phyloP scores from a whole-genome alignment of 2,797 vertebrate species.

The Premnoplex brunnescens region DNA sequence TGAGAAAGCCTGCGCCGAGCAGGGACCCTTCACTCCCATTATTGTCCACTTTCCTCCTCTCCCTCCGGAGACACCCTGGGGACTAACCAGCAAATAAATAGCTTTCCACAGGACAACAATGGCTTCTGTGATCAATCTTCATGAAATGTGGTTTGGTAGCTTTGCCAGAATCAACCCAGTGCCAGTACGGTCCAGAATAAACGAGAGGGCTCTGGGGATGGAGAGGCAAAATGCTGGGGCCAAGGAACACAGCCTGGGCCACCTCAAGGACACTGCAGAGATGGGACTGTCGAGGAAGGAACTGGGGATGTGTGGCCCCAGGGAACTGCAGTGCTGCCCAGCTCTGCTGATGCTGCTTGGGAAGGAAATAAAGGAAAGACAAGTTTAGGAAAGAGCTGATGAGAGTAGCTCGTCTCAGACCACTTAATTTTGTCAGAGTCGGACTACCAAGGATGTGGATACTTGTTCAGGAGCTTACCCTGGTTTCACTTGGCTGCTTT shows the following conservation, averaged over 20 bases:
- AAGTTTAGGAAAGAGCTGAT: background rate
- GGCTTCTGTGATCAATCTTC: background rate
- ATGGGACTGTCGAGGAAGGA: fast-evolving
- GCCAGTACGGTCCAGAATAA: background rate
- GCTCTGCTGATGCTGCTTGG: background rate
- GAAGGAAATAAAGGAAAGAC: background rate
- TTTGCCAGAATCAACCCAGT: background rate
- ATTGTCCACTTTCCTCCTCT: background rate
- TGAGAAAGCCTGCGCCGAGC: background rate
- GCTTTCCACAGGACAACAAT: background rate
- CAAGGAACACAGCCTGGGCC: background rate
- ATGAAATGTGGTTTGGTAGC: constrained; percentile 17
- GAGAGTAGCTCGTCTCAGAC: background rate
- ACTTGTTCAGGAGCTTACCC: background rate
- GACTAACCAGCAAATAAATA: background rate
- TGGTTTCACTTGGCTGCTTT: background rate
- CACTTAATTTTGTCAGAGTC: background rate
- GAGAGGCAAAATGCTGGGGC: fast-evolving
- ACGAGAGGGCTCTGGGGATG: background rate
- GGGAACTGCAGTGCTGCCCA: background rate
- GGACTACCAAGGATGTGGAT: background rate
- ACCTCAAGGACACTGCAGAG: background rate
- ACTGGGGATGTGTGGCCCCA: fast-evolving
- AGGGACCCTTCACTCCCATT: background rate
- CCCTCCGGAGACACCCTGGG: background rate